phyloP scores from a whole-genome alignment of 2,888 invertebrate genomes.

The Elgonia sp. region DNA sequence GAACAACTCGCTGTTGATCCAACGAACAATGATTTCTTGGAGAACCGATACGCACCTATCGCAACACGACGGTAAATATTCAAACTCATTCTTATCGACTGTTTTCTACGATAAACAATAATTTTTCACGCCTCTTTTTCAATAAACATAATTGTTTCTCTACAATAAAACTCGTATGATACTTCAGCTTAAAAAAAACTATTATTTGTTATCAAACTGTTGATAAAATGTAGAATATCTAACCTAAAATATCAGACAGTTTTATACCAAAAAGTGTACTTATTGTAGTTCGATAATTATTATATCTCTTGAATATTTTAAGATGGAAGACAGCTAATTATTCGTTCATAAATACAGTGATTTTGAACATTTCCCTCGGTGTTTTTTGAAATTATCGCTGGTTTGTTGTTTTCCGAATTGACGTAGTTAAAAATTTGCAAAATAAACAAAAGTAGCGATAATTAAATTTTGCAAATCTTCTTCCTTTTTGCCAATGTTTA shows the following conservation, averaged over 20 bases:
- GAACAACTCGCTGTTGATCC: background rate
- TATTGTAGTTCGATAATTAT: slow-evolving; percentile 28
- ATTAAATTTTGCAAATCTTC: background rate
- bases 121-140: slow-evolving; percentile 18
- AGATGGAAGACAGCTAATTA: slow-evolving; percentile 1
- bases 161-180: background rate
- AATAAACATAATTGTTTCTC: background rate
- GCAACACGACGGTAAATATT: background rate
- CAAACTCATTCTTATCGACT: no score
- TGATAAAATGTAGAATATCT: background rate
- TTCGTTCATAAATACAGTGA: background rate
- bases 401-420: background rate
- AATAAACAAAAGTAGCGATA: background rate
- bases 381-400: background rate
- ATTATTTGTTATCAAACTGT: background rate
- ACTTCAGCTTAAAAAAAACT: background rate
- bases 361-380: background rate
- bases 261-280: background rate
- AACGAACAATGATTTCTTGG: background rate
- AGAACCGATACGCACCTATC: slow-evolving; percentile 1
- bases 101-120: background rate
- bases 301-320: slow-evolving; percentile 37
- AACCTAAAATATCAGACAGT: slow-evolving; percentile 7
- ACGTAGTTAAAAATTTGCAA: no score
- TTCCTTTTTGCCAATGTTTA: background rate